Conservation (phyloP, 2,888 invertebrate genomes). For the Hirtodrosophila alboralis region DNA sequence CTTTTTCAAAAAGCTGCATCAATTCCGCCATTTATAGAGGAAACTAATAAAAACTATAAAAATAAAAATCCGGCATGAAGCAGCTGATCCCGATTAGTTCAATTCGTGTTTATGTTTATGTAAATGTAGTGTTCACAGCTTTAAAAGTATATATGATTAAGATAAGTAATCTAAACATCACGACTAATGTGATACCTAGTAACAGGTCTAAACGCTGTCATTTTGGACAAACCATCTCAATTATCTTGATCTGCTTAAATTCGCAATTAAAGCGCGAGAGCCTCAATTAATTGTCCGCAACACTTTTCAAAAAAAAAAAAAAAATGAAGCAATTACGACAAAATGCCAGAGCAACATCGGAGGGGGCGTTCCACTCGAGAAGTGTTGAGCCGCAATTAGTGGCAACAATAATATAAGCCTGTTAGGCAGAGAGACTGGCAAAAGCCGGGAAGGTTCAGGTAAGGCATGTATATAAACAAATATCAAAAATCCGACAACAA, state of each 20-base stretch:
- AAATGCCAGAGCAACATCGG: conserved; percentile 52
- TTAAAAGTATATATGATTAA: too few relatives aligned
- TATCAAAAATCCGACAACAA: conserved; percentile 51
- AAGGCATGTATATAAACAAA: conserved; percentile 37
- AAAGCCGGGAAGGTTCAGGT: conserved; percentile 11
- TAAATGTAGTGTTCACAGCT: too few relatives aligned
- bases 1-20: too few relatives aligned
- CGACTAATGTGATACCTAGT: neutral
- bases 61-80: too few relatives aligned
- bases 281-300: conserved; percentile 53
- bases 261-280: conserved; percentile 51
- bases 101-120: too few relatives aligned
- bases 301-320: conserved; percentile 40
- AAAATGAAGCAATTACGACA: conserved; percentile 72
- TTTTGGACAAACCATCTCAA: conserved; percentile 5
- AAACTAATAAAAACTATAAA: too few relatives aligned
- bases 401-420: conserved; percentile 22
- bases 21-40: too few relatives aligned
- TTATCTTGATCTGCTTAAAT: conserved; percentile 49
- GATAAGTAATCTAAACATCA: neutral
- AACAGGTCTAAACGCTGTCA: neutral
- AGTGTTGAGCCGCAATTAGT: conserved; percentile 64
- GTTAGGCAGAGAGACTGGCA: conserved; percentile 22
- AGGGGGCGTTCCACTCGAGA: conserved; percentile 69
- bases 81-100: too few relatives aligned